phyloP scores from a whole-genome alignment of 2,113 vertebrate genomes.

The Urocynchramus pylzowi region DNA sequence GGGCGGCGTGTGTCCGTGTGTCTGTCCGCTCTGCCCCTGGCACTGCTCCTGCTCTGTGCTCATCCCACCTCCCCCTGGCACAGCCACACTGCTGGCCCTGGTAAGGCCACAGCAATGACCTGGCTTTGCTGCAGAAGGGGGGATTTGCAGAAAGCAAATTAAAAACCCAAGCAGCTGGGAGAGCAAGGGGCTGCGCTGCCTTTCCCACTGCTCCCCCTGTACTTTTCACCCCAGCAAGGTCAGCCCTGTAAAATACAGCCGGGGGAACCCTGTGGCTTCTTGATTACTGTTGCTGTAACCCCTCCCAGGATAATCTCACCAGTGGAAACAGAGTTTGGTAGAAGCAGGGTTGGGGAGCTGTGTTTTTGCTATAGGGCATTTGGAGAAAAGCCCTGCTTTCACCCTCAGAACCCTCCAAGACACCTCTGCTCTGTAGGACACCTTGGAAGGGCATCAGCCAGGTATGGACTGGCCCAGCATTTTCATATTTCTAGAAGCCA shows the following conservation, averaged over 20 bases:
- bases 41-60: not conserved
- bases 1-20: accelerated
- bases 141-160: not conserved
- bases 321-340: not conserved
- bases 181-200: not conserved
- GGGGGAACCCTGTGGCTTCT: not conserved
- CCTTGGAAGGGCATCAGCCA: not conserved
- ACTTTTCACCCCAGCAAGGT: not conserved
- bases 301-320: not conserved
- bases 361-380: accelerated
- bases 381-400: not conserved
- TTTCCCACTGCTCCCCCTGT: not conserved
- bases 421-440: not conserved
- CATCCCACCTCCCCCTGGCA: accelerated
- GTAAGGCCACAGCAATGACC: accelerated
- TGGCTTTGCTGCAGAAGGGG: not conserved
- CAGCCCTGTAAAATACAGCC: not conserved
- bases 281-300: not conserved
- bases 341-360: accelerated
- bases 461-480: not conserved
- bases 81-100: accelerated
- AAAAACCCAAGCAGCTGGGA: not conserved
- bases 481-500: not conserved
- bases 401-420: not conserved
- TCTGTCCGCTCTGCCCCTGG: not conserved